These are phyloP conservation scores for Anniella stebbinsi DNA, from an alignment of 2,797 vertebrate species.

Conservation along the genomic window DNA sequence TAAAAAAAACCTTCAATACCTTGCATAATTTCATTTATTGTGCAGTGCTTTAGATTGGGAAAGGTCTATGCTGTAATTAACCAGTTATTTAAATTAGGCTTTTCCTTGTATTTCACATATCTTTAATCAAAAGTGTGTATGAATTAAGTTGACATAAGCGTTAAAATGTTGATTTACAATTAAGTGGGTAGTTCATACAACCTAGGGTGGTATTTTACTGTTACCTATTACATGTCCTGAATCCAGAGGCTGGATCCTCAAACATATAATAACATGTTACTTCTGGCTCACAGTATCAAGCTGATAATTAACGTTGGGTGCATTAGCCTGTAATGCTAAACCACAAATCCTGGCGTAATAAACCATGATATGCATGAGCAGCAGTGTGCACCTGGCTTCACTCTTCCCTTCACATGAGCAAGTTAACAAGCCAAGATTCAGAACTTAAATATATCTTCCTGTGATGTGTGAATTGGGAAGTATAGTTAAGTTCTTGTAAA, in stretches of 20 bases:
- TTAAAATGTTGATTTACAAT: background rate
- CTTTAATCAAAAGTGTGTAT: background rate
- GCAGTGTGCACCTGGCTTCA: background rate
- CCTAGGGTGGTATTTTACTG: background rate
- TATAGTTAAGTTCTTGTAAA: background rate
- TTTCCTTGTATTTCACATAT: background rate
- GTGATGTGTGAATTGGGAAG: background rate
- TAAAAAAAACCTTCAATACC: background rate
- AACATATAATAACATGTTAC: background rate
- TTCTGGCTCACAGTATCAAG: background rate
- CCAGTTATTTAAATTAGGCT: background rate
- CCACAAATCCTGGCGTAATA: background rate
- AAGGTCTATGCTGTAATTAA: background rate
- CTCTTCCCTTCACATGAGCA: background rate
- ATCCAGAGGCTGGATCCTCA: background rate
- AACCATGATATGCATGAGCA: background rate
- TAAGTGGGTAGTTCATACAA: background rate
- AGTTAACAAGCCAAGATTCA: background rate
- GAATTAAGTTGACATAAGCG: background rate
- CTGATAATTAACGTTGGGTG: background rate
- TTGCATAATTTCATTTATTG: background rate
- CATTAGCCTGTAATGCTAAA: background rate
- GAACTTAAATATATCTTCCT: background rate
- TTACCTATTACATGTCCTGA: background rate
- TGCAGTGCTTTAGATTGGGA: background rate